Base-by-base conservation (phyloP, 2,888 invertebrate species). In the Polyploca ridens region DNA sequence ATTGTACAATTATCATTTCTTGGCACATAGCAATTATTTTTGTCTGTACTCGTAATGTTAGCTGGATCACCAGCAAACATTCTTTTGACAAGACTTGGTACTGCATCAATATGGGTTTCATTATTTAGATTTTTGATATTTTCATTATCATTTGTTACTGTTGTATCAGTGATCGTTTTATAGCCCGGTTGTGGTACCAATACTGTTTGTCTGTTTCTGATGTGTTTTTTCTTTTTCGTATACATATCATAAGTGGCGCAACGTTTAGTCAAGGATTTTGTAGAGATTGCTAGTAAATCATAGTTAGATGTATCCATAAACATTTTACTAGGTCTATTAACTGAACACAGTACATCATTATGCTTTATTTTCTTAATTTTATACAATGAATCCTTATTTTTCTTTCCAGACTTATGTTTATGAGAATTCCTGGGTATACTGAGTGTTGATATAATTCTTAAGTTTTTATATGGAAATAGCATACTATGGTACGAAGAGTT, bases 401-500 rank as follows among this genome's bases (percentile, higher is more conserved):
- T 66, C 62, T 67, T 44, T 7, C 66, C 57, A 54, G 64, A 65
- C 3, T 74, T 74, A 13, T 70, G 67, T 62, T 75, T 81, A 33
- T 83, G 74, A 19, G 84, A 71, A 67, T 84, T 85, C 74, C 86
- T 86, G 10, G 93, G 93, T 33, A 93, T 84, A 62, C 90, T 93
- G 19, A 92, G 73, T 0, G 92, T 91, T 10, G 93, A 92, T 65
- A 92, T 83, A 6, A 90, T 74, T 78, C 76, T 85, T 3, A 83
- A 65, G 66, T 83, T 76, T 67, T 81, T 89, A 27, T 78, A 75
- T 14, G 76, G 70, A 44, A 84, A 75, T 1, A 89, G 90, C n/a
- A 83, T 70, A 14, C 86, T 84, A 35, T 80, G 70, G 14, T 70
- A 76, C 1, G 84, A 85, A 46, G 74, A 76, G 27, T 74, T 74